Base-by-base conservation (phyloP, 2,797 vertebrate species). In the Amazonetta brasiliensis region DNA sequence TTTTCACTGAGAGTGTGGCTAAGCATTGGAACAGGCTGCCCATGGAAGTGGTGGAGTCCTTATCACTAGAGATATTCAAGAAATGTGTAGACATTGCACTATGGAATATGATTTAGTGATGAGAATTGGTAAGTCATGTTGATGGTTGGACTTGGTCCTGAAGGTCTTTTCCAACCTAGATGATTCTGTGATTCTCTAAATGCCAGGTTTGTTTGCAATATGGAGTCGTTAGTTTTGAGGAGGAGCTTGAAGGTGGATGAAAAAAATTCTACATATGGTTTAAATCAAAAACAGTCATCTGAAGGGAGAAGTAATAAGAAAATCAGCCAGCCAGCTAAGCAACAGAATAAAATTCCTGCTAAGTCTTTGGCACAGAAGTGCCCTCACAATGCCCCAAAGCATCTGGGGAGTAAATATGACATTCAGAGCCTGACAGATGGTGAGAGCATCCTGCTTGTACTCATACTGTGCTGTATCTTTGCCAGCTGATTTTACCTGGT, bases 341-440 rank as follows among this genome's bases (percentile, higher is more conserved):
- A 96, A 72, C 59, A 78, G 46, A 93, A 73, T 86, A 78, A 23
- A 84, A 92, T 92, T 94, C 67, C 73, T 95, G 80, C 76, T 81
- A 91, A 81, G 55, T 66, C 85, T 86, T 84, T 96, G 93, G 94
- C 94, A 79, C n/a, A 58, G n/a, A 90, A 89, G 26, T 92, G 41
- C 62, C 91, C 48, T 96, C 69, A 46, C 79, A 75, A 50, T 88
- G 54, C 80, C 90, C 59, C 39, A 90, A 88, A 95, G 73, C 87
- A 83, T 92, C 86, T 92, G 85, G 85, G 90, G 92, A 91, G 86
- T 86, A 58, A 88, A 5, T 85, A 69, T 62, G 85, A 76, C 55
- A 78, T 90, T 91, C 66, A 92, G 94, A 92, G 74, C 55, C 66
- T 84, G 73, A 79, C 90, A 95, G 83, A 95, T 91, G 85, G 85